A percentile compares a stretch with the other conserved stretches of the same genome.
These are phyloP conservation scores for Mormoops blainvillei DNA, from an alignment of 2,113 vertebrate genomes.

Conservation along the genomic window DNA sequence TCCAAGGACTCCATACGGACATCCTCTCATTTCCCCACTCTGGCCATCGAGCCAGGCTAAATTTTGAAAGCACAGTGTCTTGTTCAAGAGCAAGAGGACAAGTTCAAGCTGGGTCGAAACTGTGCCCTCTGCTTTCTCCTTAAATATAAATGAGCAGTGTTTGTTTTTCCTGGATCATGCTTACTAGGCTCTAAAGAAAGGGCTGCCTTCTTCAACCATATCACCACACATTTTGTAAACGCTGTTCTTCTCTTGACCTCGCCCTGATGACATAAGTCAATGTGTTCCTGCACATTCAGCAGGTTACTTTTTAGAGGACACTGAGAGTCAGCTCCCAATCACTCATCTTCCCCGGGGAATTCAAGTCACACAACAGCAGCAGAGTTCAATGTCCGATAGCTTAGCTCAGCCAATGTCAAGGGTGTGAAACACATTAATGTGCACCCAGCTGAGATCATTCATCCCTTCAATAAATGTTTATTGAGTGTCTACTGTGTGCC, in stretches of 20 bases:
- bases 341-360: neutral
- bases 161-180: neutral
- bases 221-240: slow-evolving; percentile 11
- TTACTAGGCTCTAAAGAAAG: neutral
- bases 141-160: slow-evolving; percentile 6
- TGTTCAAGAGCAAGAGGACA: neutral
- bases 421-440: neutral
- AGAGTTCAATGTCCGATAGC: neutral
- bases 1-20: neutral
- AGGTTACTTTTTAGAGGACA: neutral
- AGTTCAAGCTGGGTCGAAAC: neutral
- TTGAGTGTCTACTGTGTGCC: neutral
- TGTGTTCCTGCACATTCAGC: neutral
- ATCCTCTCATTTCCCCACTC: neutral
- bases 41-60: neutral
- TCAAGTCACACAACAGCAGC: neutral
- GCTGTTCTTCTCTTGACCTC: neutral
- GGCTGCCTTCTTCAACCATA: neutral
- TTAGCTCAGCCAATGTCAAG: slow-evolving; percentile 22
- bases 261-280: neutral
- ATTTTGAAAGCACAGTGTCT: neutral
- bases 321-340: neutral
- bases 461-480: neutral
- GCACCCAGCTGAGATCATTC: neutral
- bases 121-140: neutral